Percentiles rank a stretch among this genome's conserved stretches.
phyloP scores from a whole-genome alignment of 2,797 vertebrate genomes.

The Eidolon dupreanum region DNA sequence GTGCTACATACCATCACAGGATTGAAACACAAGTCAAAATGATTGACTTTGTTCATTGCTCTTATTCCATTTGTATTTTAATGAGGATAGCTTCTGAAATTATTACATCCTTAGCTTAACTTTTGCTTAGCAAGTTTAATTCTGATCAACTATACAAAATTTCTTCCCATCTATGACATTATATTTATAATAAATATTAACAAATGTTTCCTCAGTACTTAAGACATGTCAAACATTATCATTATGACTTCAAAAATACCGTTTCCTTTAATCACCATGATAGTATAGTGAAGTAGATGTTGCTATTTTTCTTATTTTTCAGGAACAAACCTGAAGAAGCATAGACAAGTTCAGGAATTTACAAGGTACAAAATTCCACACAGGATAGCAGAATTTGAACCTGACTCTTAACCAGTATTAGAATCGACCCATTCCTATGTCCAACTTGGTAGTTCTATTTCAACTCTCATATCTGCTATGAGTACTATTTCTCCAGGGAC shows the following conservation, averaged over 20 bases:
- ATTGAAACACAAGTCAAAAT: not conserved
- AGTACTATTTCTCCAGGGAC: not conserved
- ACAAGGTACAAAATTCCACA: accelerated
- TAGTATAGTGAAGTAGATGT: not conserved
- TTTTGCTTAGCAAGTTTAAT: not conserved
- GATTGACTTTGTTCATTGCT: not conserved
- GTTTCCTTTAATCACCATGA: not conserved
- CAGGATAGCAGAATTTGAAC: not conserved
- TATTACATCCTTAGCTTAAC: not conserved
- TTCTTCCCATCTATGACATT: not conserved
- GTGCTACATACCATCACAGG: not conserved
- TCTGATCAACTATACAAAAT: not conserved
- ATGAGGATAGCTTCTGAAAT: not conserved
- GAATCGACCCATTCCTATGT: not conserved
- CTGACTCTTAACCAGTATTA: not conserved
- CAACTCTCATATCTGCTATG: not conserved
- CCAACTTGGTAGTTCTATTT: not conserved
- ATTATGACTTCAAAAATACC: not conserved
- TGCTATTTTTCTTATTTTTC: not conserved
- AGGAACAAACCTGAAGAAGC: not conserved
- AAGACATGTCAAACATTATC: not conserved
- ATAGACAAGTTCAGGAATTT: not conserved
- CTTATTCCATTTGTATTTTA: not conserved
- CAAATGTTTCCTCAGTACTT: not conserved
- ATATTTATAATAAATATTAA: not conserved